Evolutionary conservation across 2,888 invertebrate genomes (phyloP).

Genomic region (Dendrolimus pini): DNA sequence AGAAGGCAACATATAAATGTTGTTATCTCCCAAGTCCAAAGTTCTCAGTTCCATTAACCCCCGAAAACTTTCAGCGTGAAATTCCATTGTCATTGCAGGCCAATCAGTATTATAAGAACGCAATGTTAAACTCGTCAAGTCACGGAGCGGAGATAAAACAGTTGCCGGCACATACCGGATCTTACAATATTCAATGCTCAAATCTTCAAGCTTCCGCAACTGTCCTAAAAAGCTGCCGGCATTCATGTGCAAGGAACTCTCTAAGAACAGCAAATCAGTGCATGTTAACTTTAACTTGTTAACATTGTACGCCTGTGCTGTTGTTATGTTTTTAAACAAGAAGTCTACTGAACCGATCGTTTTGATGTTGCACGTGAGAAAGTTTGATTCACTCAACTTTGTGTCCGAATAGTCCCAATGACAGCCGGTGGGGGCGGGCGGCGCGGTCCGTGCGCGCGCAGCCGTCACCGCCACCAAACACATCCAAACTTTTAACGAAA

Average conservation of each 20-base stretch:
- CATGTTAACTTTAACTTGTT: constrained; percentile 82
- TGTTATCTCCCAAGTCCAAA: constrained; percentile 84
- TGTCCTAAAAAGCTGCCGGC: constrained; percentile 78
- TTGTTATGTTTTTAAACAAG: constrained; percentile 83
- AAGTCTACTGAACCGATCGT: constrained; percentile 83
- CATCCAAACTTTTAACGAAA: constrained; percentile 74
- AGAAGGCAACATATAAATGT: constrained; percentile 84
- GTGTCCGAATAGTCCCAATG: constrained; percentile 80
- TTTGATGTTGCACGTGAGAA: constrained; percentile 83
- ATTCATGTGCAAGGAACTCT: constrained; percentile 81
- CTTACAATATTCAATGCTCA: constrained; percentile 86
- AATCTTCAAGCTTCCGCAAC: constrained; percentile 82
- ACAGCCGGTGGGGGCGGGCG: constrained; percentile 83
- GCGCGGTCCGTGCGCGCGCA: constrained; percentile 74
- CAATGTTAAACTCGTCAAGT: constrained; percentile 81
- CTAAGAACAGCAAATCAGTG: constrained; percentile 84
- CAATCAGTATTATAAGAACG: constrained; percentile 87
- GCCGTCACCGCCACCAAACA: constrained; percentile 60
- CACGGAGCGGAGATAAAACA: constrained; percentile 81
- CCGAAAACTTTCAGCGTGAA: constrained; percentile 84
- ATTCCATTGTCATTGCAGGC: constrained; percentile 87
- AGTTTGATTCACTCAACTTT: constrained; percentile 76
- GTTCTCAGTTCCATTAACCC: constrained; percentile 81
- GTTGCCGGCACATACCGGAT: constrained; percentile 84
- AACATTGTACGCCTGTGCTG: constrained; percentile 82